Percentiles rank a stretch among this genome's conserved stretches.
phyloP scores from a whole-genome alignment of 92 coral and sea anemone species.

The Palythoa grandis region DNA sequence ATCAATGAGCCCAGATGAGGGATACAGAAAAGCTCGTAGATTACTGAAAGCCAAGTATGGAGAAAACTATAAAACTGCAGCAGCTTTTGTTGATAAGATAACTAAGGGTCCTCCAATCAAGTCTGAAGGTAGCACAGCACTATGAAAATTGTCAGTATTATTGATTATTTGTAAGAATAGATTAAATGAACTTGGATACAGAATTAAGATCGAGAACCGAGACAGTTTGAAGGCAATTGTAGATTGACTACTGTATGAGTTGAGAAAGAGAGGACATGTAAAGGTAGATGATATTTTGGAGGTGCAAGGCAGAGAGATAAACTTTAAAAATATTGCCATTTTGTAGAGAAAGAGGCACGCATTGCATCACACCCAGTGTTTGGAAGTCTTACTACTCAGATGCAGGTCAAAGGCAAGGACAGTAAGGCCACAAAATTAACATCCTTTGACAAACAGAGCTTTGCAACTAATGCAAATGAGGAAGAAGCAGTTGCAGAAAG shows the following conservation, averaged over 20 bases:
- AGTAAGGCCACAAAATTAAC: neutral
- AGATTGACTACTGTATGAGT: neutral
- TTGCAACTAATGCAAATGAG: conserved; percentile 6
- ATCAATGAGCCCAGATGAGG: conserved; percentile 39
- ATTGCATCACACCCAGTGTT: neutral
- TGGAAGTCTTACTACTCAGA: neutral
- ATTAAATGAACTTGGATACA: conserved; percentile 1
- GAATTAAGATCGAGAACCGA: neutral
- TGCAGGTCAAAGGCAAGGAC: neutral
- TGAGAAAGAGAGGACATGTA: neutral
- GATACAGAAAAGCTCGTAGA: conserved; percentile 13
- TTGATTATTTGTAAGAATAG: neutral
- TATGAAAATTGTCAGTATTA: neutral
- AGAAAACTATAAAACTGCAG: conserved; percentile 48
- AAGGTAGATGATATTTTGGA: neutral
- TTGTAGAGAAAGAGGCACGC: neutral
- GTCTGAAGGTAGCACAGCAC: neutral
- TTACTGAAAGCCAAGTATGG: conserved; percentile 38
- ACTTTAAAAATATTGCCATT: neutral
- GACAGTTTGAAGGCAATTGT: conserved; percentile 13
- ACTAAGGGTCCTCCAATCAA: conserved; percentile 20
- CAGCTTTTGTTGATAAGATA: conserved; percentile 33
- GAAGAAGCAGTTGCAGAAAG: conserved; percentile 5
- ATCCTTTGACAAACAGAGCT: neutral
- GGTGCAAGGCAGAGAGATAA: neutral